A percentile compares a stretch with the other conserved stretches of the same genome.
Conservation (phyloP, 2,113 vertebrate species). For the Oreocharis arfaki region DNA sequence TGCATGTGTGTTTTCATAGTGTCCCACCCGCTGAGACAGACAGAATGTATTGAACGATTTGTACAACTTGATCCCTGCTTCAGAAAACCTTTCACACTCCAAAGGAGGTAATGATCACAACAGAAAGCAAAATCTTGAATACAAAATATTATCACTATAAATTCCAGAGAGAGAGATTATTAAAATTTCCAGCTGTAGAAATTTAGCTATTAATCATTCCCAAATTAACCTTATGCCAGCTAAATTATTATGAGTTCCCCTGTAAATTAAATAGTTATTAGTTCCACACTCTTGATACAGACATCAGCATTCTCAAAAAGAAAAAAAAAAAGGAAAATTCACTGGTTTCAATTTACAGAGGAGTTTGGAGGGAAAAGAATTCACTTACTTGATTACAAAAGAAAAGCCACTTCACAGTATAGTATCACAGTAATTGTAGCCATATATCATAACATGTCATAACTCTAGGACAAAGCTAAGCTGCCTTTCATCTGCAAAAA, state of each 20-base stretch:
- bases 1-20: background rate
- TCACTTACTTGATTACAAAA: slow-evolving; percentile 66
- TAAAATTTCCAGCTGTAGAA: slow-evolving; percentile 66
- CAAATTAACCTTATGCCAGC: slow-evolving; percentile 67
- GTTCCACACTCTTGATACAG: slow-evolving; percentile 55
- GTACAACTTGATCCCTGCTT: background rate
- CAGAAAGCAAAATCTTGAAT: background rate
- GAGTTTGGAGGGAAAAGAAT: background rate
- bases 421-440: slow-evolving; percentile 67
- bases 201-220: slow-evolving; percentile 67
- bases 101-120: background rate
- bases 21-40: background rate
- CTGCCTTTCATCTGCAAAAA: slow-evolving; percentile 19
- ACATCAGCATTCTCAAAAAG: background rate
- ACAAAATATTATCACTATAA: slow-evolving; percentile 20
- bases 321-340: background rate
- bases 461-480: slow-evolving; percentile 51
- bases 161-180: slow-evolving; percentile 59
- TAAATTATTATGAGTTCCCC: slow-evolving; percentile 65
- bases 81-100: background rate
- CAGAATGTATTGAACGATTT: slow-evolving; percentile 19
- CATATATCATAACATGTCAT: slow-evolving; percentile 66
- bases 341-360: slow-evolving; percentile 60
- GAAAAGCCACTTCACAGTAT: slow-evolving; percentile 59
- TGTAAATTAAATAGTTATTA: slow-evolving; percentile 75